phyloP scores from a whole-genome alignment of 2,113 vertebrate species.

The Syrrhaptes paradoxus region DNA sequence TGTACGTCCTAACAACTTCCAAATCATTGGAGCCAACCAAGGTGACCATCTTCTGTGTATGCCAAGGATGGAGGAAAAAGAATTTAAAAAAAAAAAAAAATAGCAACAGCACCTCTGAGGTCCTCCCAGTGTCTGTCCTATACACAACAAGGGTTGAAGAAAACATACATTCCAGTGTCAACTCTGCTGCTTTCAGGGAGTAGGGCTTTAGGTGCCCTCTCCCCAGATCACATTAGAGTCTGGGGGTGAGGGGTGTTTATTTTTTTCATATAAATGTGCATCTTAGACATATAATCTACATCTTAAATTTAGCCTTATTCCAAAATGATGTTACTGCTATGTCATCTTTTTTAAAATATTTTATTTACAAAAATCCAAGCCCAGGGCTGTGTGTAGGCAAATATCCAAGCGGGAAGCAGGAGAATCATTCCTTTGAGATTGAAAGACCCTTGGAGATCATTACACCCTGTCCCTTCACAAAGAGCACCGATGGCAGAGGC shows the following conservation, averaged over 20 bases:
- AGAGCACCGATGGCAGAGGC: neutral
- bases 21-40: neutral
- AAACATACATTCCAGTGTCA: neutral
- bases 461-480: neutral
- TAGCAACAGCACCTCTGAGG: neutral
- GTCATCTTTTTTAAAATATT: accelerated
- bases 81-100: neutral
- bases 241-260: accelerated
- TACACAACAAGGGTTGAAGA: neutral
- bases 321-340: neutral
- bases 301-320: neutral
- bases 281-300: accelerated
- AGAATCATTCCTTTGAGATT: neutral
- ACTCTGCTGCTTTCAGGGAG: neutral
- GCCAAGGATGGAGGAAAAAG: neutral
- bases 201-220: accelerated
- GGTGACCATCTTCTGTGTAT: neutral
- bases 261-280: neutral
- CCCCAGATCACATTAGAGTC: too few relatives aligned
- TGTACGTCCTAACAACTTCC: neutral
- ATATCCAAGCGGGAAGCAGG: neutral
- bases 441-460: neutral
- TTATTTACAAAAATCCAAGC: neutral
- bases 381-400: accelerated
- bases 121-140: neutral